These are phyloP conservation scores for Drosophila emarginata DNA, from an alignment of 2,888 invertebrate genomes.

Conservation along the genomic window DNA sequence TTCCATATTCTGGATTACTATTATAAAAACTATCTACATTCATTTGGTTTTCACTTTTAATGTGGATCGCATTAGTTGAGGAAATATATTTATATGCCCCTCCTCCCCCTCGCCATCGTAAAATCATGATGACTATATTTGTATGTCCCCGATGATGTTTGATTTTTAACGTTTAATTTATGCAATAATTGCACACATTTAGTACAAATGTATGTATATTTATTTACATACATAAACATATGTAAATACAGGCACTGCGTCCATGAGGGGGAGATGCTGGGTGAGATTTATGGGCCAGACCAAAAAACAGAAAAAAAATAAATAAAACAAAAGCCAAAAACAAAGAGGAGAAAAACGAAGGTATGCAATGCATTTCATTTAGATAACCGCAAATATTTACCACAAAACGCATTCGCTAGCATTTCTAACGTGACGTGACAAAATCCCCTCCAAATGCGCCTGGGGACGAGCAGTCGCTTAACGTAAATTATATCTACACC, in stretches of 20 bases:
- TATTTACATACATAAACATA: not conserved
- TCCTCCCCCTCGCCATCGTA: too few species aligned
- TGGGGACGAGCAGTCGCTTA: not conserved
- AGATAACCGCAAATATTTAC: slow-evolving; percentile 76
- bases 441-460: slow-evolving; percentile 19
- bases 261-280: not conserved
- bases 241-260: slow-evolving; percentile 10
- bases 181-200: slow-evolving; percentile 70
- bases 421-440: slow-evolving; percentile 48
- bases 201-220: slow-evolving; percentile 52
- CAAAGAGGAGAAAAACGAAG: slow-evolving; percentile 10
- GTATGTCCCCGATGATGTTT: slow-evolving; percentile 21
- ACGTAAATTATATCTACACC: slow-evolving; percentile 23
- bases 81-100: too few species aligned
- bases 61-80: too few species aligned
- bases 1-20: too few species aligned
- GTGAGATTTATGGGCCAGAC: not conserved
- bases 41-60: too few species aligned
- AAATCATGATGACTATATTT: too few species aligned
- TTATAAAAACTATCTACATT: too few species aligned
- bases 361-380: slow-evolving; percentile 72
- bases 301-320: not conserved
- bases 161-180: slow-evolving; percentile 62
- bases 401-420: slow-evolving; percentile 60
- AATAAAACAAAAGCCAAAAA: not conserved